Evolutionary conservation across 2,797 vertebrate genomes (phyloP).

Genomic region (Betta splendens): DNA sequence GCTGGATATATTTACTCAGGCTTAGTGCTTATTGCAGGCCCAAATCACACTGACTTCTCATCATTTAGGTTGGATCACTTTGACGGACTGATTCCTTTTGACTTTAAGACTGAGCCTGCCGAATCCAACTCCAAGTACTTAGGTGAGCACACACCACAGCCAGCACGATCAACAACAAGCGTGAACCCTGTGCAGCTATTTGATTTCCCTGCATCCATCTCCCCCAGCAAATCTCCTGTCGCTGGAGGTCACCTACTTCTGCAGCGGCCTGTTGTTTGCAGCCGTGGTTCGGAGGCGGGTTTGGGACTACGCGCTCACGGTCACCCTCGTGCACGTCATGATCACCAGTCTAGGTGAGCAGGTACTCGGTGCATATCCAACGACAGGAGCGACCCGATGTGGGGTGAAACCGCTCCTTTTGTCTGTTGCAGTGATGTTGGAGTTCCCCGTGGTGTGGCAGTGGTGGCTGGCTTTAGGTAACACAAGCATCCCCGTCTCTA

Average conservation of each 20-base stretch:
- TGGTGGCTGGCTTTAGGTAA: constrained; percentile 82
- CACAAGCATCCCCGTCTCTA: background rate
- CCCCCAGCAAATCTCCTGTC: constrained; percentile 79
- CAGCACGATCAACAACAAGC: background rate
- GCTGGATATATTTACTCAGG: background rate
- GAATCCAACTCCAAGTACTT: constrained; percentile 81
- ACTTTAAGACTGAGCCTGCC: constrained; percentile 79
- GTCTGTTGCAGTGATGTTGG: constrained; percentile 78
- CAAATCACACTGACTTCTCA: background rate
- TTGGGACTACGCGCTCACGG: constrained; percentile 82
- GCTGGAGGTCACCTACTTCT: constrained; percentile 83
- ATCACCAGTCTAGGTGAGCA: constrained; percentile 78
- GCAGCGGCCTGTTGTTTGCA: constrained; percentile 80
- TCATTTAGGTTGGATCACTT: constrained; percentile 75
- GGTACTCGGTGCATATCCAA: background rate
- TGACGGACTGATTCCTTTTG: constrained; percentile 81
- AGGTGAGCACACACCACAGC: constrained; percentile 63
- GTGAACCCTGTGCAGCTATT: constrained; percentile 2
- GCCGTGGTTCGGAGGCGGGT: constrained; percentile 77
- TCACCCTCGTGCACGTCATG: constrained; percentile 77
- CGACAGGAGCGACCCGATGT: background rate
- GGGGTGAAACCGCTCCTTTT: constrained; percentile 16
- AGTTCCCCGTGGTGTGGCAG: constrained; percentile 78
- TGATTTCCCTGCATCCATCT: background rate
- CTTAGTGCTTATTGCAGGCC: background rate